Evolutionary conservation across 2,113 vertebrate species (phyloP), one percentile per base, ranked within the genome.

Genomic region (Castor canadensis): DNA sequence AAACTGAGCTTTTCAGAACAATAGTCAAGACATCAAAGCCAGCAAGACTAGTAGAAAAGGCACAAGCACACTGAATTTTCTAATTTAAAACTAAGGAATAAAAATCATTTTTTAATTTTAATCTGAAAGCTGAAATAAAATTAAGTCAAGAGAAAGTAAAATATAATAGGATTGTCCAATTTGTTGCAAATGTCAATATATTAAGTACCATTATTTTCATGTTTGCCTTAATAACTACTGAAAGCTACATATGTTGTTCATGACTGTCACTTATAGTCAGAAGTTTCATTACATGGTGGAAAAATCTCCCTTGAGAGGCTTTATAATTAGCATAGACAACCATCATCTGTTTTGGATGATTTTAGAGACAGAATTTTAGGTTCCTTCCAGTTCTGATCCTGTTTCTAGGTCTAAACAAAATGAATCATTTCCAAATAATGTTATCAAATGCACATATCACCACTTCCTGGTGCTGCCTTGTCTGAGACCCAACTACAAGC

Each of bases 321-420:
- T 79, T 69, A 82, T 91, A 90, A 95, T 95, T 95, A 94, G 38
- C 85, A 88, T 86, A 97, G 90, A 96, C 95, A 83, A 87, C 7
- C n/a, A 85, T 97, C 96, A 96, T 97, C 96, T 98, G 95, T 90
- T 97, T 97, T 91, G 58, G 19, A 97, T 96, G 86, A 96, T 95
- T 95, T 69, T 95, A 73, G 96, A 96, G 92, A 95, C 92, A 96
- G 66, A 94, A 96, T 94, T 97, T 95, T 93, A 92, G 72, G 81
- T 85, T 35, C n/a, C 49, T 95, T 97, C 77, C 84, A 96, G 86
- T 16, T 95, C 81, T 54, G 49, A 96, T 90, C 77, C 73, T 88
- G 30, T 79, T 81, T 89, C 79, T 97, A 45, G 52, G 40, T 96
- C 87, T 94, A 96, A 95, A 93, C 60, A 77, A 95, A 95, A 91